Percentiles rank a stretch among this genome's conserved stretches.
These are phyloP conservation scores for Ornithoptera priamus DNA, from an alignment of 2,888 invertebrate genomes.

Conservation along the genomic window DNA sequence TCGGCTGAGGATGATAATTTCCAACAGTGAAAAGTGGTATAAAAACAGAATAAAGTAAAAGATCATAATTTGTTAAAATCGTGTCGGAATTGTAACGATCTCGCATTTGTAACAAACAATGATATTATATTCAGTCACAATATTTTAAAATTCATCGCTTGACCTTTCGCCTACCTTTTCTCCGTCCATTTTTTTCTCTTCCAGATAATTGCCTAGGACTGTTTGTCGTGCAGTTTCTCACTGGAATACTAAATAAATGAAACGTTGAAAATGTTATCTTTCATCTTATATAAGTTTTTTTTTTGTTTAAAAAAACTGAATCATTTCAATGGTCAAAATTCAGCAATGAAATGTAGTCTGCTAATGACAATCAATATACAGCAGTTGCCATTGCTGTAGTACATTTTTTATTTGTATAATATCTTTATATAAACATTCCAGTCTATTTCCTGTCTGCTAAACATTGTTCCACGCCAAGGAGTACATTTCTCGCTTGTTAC, in stretches of 20 bases:
- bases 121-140: constrained; percentile 19
- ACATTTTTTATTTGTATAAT: no score
- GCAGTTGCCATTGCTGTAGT: no score
- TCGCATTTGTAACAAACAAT: constrained; percentile 14
- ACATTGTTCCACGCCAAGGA: no score
- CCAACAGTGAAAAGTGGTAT: neutral
- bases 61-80: neutral
- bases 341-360: no score
- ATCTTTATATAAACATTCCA: no score
- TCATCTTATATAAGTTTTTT: neutral
- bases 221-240: constrained; percentile 27
- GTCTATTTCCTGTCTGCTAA: no score
- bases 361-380: no score
- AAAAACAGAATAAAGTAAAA: neutral
- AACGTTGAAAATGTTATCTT: neutral
- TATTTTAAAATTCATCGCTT: constrained; percentile 29
- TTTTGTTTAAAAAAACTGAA: neutral
- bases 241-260: constrained; percentile 25
- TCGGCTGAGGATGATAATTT: no score
- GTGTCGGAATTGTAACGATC: neutral
- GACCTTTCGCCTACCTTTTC: constrained; percentile 26
- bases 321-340: no score
- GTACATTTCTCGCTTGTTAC: no score
- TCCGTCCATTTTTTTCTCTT: constrained; percentile 23
- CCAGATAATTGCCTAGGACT: constrained; percentile 26